phyloP scores from a whole-genome alignment of 2,113 vertebrate species.

The Phyllostomus hastatus region DNA sequence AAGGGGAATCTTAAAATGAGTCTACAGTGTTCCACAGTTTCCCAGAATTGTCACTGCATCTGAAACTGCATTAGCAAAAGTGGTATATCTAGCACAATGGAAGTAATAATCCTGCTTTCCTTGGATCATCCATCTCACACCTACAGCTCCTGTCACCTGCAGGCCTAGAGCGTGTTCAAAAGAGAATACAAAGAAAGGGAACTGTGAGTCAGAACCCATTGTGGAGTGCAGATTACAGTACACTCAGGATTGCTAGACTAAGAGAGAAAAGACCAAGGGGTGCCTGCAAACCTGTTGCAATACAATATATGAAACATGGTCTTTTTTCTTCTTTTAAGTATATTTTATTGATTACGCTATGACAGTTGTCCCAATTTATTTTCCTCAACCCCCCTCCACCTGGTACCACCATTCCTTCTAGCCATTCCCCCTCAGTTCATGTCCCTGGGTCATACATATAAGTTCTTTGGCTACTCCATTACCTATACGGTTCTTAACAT shows the following conservation, averaged over 20 bases:
- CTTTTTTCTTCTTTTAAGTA: not conserved
- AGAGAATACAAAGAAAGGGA: not conserved
- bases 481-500: too few species aligned
- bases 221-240: accelerated
- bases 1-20: not conserved
- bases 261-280: not conserved
- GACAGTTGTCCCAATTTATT: too few species aligned
- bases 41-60: not conserved
- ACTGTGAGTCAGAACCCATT: not conserved
- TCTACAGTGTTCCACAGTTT: not conserved
- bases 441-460: too few species aligned
- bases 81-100: too few species aligned
- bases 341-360: too few species aligned
- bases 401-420: too few species aligned
- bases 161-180: not conserved
- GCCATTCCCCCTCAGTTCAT: too few species aligned
- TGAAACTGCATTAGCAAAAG: not conserved
- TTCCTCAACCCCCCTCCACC: too few species aligned
- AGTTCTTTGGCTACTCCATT: too few species aligned
- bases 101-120: not conserved
- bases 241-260: not conserved
- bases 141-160: not conserved
- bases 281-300: not conserved
- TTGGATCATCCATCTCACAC: not conserved
- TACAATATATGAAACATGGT: not conserved